A percentile compares a stretch with the other conserved stretches of the same genome.
These are phyloP conservation scores for Alosa sapidissima DNA, from an alignment of 2,797 vertebrate genomes.

Conservation along the genomic window DNA sequence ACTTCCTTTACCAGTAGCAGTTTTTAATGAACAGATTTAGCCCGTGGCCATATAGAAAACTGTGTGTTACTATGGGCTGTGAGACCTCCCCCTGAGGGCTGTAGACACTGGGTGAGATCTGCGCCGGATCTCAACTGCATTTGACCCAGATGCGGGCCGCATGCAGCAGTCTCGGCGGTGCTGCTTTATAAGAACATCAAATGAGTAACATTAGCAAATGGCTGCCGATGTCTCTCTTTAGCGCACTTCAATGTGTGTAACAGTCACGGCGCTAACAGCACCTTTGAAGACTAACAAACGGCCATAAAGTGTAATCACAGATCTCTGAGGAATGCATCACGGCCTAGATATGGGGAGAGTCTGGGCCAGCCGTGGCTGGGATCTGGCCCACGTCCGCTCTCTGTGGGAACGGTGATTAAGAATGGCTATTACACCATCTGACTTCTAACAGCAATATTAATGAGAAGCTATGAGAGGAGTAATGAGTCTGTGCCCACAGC, in stretches of 20 bases:
- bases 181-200: background rate
- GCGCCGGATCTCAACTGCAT: background rate
- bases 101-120: background rate
- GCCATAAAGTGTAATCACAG: background rate
- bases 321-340: background rate
- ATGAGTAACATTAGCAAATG: background rate
- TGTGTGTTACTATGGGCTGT: background rate
- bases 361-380: background rate
- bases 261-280: background rate
- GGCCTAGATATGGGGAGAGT: background rate
- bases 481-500: background rate
- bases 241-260: background rate
- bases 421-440: slow-evolving; percentile 15
- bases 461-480: slow-evolving; percentile 3
- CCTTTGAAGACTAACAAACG: slow-evolving; percentile 12
- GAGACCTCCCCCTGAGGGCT: background rate
- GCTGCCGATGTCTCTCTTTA: background rate
- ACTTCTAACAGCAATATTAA: slow-evolving; percentile 24
- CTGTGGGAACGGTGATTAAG: slow-evolving; percentile 3
- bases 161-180: background rate
- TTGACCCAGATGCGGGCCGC: background rate
- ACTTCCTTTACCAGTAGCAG: background rate
- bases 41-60: background rate
- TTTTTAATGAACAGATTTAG: background rate
- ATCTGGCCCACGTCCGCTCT: background rate